Conservation (phyloP, 2,113 vertebrate genomes). For the Heterocephalus glaber region DNA sequence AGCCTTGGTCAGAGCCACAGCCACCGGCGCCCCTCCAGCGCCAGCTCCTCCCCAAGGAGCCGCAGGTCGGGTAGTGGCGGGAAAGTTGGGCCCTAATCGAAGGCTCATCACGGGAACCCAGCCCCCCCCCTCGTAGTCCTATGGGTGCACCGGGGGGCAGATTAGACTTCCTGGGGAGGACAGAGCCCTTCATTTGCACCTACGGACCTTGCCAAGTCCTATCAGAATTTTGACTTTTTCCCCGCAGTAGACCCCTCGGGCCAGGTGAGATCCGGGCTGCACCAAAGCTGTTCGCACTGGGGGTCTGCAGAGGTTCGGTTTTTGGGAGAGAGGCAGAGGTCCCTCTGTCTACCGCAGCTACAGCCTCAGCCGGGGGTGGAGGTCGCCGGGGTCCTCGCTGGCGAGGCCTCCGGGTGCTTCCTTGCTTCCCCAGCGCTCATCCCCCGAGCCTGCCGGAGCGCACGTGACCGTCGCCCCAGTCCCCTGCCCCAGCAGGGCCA, state of each 20-base stretch:
- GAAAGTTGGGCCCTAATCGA: not conserved
- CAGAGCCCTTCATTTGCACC: not conserved
- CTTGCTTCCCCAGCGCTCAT: no score
- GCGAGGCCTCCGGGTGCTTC: no score
- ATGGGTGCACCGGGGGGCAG: not conserved
- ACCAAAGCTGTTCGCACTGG: not conserved
- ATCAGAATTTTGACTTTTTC: not conserved
- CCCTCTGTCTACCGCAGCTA: not conserved
- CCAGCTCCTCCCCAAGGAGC: not conserved
- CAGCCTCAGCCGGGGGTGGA: no score
- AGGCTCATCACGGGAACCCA: not conserved
- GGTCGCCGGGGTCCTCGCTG: not conserved
- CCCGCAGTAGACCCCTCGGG: not conserved
- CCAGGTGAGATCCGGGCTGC: not conserved
- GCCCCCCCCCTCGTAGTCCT: not conserved
- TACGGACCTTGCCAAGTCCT: not conserved
- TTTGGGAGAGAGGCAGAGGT: not conserved
- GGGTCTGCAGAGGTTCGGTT: not conserved
- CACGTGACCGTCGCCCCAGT: rapidly evolving
- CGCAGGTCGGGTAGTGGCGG: not conserved
- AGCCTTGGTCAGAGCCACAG: not conserved
- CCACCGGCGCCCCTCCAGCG: not conserved
- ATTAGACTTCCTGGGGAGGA: not conserved
- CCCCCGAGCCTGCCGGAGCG: no score
- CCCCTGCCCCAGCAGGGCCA: rapidly evolving